Evolutionary conservation across 2,797 vertebrate genomes (phyloP), one percentile per base, ranked within the genome.

Genomic region (Lateolabrax maculatus): DNA sequence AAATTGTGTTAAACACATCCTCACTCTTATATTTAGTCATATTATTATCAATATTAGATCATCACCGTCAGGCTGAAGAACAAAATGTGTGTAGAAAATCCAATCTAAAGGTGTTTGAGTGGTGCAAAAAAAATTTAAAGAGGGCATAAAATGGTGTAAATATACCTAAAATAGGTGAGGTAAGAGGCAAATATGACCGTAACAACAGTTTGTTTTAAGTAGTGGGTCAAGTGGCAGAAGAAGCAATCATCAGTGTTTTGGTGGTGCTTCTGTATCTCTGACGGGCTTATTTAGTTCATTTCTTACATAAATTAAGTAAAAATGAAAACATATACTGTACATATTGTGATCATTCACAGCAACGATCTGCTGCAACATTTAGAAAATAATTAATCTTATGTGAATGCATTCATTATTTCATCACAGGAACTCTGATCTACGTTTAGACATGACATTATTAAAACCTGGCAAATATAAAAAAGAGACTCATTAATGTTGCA

Each of bases 351-450:
- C 0, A 44, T 44, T 64, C 36, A 29, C 52, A 58, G 23, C 3
- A 52, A 63, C 34, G 36, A 36, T 51, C 36, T 34, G 29, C 21
- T 58, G 18, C 15, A 11, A 27, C 8, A 10, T 43, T 12, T 16
- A 27, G 46, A 44, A 18, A 6, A 16, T 3, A 18, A 25, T 44
- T 37, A 1, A 21, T 61, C 34, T 39, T 2, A 10, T 23, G 29
- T 65, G 23, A 61, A 56, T 25, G 6, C 6, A 25, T 82, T 68
- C 6, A 41, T 78, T 58, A 69, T 31, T 37, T 2, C 15, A 18
- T 5, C 31, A 49, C 1, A 9, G 21, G 52, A 44, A 55, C 6
- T 43, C 2, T 55, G 23, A 31, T 72, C 51, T 67, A 39, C 23
- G 53, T 48, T 57, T 41, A 25, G 18, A 23, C 15, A 3, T 58